phyloP scores from a whole-genome alignment of 2,113 vertebrate species.

The Mastomys coucha region DNA sequence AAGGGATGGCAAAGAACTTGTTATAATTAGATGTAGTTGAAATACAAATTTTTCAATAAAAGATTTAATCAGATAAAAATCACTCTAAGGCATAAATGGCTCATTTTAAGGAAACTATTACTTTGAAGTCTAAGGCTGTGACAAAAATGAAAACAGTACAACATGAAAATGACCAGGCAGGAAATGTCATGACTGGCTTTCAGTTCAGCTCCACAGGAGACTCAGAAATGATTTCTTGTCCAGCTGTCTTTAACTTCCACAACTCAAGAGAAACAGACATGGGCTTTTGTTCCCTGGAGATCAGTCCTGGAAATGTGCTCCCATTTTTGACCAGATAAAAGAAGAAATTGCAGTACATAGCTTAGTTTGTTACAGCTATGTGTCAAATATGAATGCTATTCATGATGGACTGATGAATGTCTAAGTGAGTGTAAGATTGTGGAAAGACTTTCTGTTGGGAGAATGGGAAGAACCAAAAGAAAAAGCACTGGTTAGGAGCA shows the following conservation, averaged over 20 bases:
- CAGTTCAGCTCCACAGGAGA: constrained; percentile 15
- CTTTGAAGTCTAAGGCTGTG: constrained; percentile 7
- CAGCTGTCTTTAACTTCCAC: background rate
- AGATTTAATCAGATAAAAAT: constrained; percentile 47
- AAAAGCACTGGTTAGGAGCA: background rate
- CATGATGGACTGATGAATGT: background rate
- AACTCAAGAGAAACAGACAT: background rate
- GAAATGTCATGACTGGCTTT: background rate
- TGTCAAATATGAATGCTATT: background rate
- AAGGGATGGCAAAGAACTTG: constrained; percentile 10
- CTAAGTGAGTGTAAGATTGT: background rate
- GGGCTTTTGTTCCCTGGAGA: background rate
- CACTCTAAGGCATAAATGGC: constrained; percentile 15
- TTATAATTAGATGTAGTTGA: constrained; percentile 42
- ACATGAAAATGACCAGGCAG: constrained; percentile 30
- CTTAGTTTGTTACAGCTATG: background rate
- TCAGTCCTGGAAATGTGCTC: background rate
- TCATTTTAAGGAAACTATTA: constrained; percentile 25
- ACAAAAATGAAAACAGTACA: constrained; percentile 44
- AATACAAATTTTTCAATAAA: constrained; percentile 54
- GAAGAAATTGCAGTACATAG: background rate
- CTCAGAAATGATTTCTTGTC: constrained; percentile 31
- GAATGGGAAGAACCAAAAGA: background rate
- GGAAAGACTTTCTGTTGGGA: constrained; percentile 63
- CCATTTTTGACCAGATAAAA: background rate